phyloP scores from a whole-genome alignment of 2,797 vertebrate genomes.

The Girardinus metallicus region DNA sequence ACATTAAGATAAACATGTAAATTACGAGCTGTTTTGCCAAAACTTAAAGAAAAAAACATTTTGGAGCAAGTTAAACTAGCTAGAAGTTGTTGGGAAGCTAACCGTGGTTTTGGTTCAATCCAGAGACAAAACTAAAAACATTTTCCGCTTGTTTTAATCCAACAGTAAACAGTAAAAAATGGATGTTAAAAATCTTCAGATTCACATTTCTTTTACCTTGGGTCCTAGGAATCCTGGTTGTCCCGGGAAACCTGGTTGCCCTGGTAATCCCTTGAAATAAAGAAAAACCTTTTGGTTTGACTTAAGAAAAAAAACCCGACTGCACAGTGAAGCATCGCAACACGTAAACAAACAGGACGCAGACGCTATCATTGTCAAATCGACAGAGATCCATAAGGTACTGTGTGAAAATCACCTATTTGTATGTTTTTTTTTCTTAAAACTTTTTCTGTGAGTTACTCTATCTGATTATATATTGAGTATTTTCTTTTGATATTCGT shows the following conservation, averaged over 20 bases:
- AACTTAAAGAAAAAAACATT: background rate
- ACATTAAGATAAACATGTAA: background rate
- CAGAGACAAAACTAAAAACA: background rate
- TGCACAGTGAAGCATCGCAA: background rate
- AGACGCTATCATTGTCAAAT: background rate
- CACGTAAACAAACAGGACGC: background rate
- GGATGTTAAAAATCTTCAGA: background rate
- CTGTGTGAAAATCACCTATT: background rate
- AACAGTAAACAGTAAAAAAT: background rate
- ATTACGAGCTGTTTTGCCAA: background rate
- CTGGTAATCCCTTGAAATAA: conserved; percentile 82
- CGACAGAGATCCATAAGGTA: background rate
- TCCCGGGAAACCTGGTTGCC: conserved; percentile 80
- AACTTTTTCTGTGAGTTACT: background rate
- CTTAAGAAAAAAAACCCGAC: background rate
- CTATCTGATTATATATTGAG: background rate
- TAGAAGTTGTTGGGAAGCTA: background rate
- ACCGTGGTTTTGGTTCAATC: background rate
- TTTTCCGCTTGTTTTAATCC: background rate
- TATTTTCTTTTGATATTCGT: background rate
- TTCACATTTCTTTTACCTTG: conserved; percentile 82
- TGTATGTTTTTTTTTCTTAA: background rate
- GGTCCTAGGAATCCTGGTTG: conserved; percentile 81
- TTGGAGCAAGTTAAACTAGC: background rate
- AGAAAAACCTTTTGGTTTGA: background rate